Base-by-base conservation (phyloP, 1,140 invertebrate species). In the Drosophila rhopaloa region DNA sequence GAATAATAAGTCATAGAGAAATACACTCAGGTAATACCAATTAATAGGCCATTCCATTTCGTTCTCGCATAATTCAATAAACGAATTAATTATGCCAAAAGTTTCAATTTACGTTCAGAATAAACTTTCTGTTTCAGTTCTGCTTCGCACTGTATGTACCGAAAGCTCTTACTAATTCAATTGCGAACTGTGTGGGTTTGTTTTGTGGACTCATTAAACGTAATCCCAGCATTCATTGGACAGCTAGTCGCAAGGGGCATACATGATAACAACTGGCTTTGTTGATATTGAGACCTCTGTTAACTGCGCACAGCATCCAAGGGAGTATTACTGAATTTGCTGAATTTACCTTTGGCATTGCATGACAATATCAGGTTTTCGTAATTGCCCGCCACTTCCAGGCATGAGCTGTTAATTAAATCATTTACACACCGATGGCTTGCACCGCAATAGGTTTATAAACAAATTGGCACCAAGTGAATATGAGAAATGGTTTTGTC, bases 331-430 rank as follows among this genome's bases (percentile, higher is more conserved):
- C 59, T 50, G 62, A 68, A 27, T 47, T 63, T 29, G 63, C 63
- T 66, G 62, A 57, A 56, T 51, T 55, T 50, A 73, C 51, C 62
- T 46, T 70, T 60, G 66, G 55, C 47, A 38, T 59, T 78, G 55
- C 67, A 77, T 84, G 73, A 80, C 63, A 68, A 79, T 86, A 70
- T 46, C 79, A 79, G 68, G 76, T 57, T 83, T 76, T 72, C 27
- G 51, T 88, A 86, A 86, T 86, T 88, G 88, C 71, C 75, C 76
- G 76, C 76, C 82, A 83, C 55, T 65, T 70, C 63, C 83, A 79
- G 71, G 62, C 65, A 68, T 59, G 24, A 65, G 53, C 61, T 73
- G 67, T 61, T 88, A 86, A 79, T 86, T 76, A 86, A 88, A 83
- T 86, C 58, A 76, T 65, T 83, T 66, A 76, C 81, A 84, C 76